Base-by-base conservation (phyloP, 2,797 vertebrate genomes). In the Dallia pectoralis region DNA sequence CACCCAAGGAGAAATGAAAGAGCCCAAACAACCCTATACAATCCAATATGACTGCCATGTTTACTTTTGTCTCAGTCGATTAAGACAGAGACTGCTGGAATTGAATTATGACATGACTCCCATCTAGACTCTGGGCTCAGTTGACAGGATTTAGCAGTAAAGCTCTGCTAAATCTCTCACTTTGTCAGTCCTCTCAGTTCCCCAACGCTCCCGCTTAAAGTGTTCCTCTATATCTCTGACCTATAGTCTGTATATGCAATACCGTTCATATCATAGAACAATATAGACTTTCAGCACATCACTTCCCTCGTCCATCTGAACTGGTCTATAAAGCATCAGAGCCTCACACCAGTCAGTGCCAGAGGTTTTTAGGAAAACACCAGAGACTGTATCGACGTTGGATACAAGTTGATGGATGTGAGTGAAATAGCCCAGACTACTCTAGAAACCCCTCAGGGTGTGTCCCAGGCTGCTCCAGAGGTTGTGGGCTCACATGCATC, bases 331-430 rank as follows among this genome's bases (percentile, higher is more conserved):
- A n/a, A 12, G 30, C n/a, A 56, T 27, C 49, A 22, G 12, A 56
- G 47, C 11, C 14, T 12, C 3, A 12, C 7, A 11, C 4, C 22
- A 7, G 8, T 66, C 15, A 64, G 15, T 30, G 36, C 36, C 36
- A 4, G 30, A 16, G 56, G 25, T 7, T 19, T 4, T 12, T 11
- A 40, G 32, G 36, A 19, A 18, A 18, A 22, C 14, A 8, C 2
- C 18, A 33, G n/a, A n/a, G 9, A 33, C 27, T 18, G 61, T 63
- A 27, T 63, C 16, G 61, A 30, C 12, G 18, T 30, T 63, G 27
- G 40, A 77, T 76, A 76, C 77, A 83, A n/a, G n/a, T n/a, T n/a
- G n/a, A 81, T 82, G 75, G 0, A 81, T 56, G 81, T 66, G 74
- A 81, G 8, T 15, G 5, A 32, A 25, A 27, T 0, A 3, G 49